Evolutionary conservation across 2,113 vertebrate genomes (phyloP).

Genomic region (Hippocampus barbouri): DNA sequence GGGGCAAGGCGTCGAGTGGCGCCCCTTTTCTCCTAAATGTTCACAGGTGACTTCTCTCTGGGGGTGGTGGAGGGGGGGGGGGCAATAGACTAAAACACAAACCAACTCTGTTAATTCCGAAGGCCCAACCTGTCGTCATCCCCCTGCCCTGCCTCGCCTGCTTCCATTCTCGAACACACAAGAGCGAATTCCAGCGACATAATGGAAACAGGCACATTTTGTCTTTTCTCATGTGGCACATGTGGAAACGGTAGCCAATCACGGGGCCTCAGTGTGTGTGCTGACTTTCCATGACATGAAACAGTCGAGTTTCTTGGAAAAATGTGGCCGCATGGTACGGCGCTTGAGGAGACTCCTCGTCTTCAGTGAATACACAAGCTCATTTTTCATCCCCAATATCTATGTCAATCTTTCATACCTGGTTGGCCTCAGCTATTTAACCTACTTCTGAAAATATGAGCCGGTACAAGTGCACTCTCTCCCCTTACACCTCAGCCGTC

Average conservation of each 20-base stretch:
- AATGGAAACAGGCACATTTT: slow-evolving; percentile 48
- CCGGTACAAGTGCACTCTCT: not conserved
- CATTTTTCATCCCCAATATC: not conserved
- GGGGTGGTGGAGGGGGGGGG: slow-evolving; percentile 9
- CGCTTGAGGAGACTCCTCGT: not conserved
- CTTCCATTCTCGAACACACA: slow-evolving; percentile 6
- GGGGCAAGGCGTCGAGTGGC: slow-evolving; percentile 14
- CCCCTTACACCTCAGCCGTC: slow-evolving; percentile 62
- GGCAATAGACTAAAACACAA: slow-evolving; percentile 35
- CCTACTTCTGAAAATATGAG: slow-evolving; percentile 29
- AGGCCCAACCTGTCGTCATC: slow-evolving; percentile 39
- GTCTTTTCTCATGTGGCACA: slow-evolving; percentile 52
- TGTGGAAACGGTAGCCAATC: slow-evolving; percentile 57
- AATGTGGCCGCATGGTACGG: not conserved
- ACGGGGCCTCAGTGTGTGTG: slow-evolving; percentile 12
- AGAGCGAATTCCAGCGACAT: slow-evolving; percentile 26
- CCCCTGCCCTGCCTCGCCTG: slow-evolving; percentile 38
- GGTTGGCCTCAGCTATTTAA: slow-evolving; percentile 22
- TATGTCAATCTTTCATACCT: not conserved
- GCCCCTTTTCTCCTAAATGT: slow-evolving; percentile 25
- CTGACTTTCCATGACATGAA: slow-evolving; percentile 29
- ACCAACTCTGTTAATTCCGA: slow-evolving; percentile 43
- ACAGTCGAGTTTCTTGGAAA: not conserved
- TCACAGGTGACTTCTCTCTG: slow-evolving; percentile 45
- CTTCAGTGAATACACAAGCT: not conserved